These are phyloP conservation scores for Nomada fucata DNA, from an alignment of 2,888 invertebrate species.

Conservation along the genomic window DNA sequence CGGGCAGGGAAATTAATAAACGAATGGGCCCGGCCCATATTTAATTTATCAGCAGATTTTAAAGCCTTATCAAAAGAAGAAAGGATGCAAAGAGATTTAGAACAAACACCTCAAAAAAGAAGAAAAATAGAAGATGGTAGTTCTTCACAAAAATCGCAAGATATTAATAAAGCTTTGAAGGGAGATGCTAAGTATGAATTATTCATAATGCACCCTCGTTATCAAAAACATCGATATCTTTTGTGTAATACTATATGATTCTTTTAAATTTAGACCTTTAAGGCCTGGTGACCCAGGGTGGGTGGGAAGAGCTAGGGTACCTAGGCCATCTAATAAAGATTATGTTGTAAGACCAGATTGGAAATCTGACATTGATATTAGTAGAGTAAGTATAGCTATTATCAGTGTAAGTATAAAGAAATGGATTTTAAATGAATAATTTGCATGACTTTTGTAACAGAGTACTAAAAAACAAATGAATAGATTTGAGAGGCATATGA, in stretches of 20 bases:
- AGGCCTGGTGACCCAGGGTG: constrained; percentile 98
- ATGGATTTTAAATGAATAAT: background rate
- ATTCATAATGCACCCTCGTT: background rate
- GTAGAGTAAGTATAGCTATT: constrained; percentile 83
- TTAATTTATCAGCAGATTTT: constrained; percentile 97
- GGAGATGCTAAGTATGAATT: constrained; percentile 86
- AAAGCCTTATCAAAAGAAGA: constrained; percentile 97
- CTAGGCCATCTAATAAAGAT: constrained; percentile 97
- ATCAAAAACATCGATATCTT: no score
- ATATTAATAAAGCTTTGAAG: constrained; percentile 88
- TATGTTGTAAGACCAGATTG: constrained; percentile 97
- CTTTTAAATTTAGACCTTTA: constrained; percentile 85
- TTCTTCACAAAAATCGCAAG: constrained; percentile 85
- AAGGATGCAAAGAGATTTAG: constrained; percentile 95
- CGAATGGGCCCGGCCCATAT: constrained; percentile 99
- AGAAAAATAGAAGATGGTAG: constrained; percentile 85
- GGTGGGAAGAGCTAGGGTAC: constrained; percentile 97
- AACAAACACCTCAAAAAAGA: constrained; percentile 89
- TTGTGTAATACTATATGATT: no score
- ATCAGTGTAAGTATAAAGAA: constrained; percentile 7
- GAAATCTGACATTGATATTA: constrained; percentile 94
- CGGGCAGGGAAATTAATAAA: constrained; percentile 96
- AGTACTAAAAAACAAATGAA: constrained; percentile 93
- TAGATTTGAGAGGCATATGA: constrained; percentile 96
- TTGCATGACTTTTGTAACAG: constrained; percentile 83